Conservation (phyloP, 2,113 vertebrate genomes). For the Isichthys henryi region DNA sequence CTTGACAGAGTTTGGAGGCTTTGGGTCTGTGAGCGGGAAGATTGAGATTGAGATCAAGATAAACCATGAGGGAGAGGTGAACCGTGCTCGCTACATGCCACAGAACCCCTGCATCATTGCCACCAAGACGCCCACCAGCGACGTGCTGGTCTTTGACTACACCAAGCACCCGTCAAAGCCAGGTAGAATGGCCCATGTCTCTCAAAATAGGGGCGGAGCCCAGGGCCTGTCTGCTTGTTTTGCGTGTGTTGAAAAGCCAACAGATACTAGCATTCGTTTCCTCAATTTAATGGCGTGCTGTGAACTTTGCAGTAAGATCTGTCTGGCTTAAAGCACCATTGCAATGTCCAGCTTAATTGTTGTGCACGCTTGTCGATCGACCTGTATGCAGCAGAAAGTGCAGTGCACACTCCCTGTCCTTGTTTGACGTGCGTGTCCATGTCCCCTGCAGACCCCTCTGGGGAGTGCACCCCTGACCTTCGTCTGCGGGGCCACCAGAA, state of each 20-base stretch:
- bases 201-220: not conserved
- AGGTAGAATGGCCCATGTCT: conserved; percentile 52
- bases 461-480: conserved; percentile 92
- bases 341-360: not conserved
- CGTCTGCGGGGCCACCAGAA: conserved; percentile 94
- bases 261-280: not conserved
- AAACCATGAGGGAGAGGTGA: conserved; percentile 97
- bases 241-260: not conserved
- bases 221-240: not conserved
- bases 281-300: not conserved
- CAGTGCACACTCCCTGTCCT: not conserved
- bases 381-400: not conserved
- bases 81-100: conserved; percentile 95
- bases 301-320: not conserved
- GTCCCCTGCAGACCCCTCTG: conserved; percentile 75
- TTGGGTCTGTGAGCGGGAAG: conserved; percentile 96
- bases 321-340: not conserved
- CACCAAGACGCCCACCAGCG: conserved; percentile 94
- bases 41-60: conserved; percentile 99
- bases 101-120: conserved; percentile 98
- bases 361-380: not conserved
- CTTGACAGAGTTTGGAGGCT: conserved; percentile 86
- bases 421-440: not conserved
- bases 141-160: conserved; percentile 96
- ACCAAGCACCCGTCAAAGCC: conserved; percentile 97